These are phyloP conservation scores for Adrianichthys oophorus DNA, from an alignment of 2,797 vertebrate genomes.

Conservation along the genomic window DNA sequence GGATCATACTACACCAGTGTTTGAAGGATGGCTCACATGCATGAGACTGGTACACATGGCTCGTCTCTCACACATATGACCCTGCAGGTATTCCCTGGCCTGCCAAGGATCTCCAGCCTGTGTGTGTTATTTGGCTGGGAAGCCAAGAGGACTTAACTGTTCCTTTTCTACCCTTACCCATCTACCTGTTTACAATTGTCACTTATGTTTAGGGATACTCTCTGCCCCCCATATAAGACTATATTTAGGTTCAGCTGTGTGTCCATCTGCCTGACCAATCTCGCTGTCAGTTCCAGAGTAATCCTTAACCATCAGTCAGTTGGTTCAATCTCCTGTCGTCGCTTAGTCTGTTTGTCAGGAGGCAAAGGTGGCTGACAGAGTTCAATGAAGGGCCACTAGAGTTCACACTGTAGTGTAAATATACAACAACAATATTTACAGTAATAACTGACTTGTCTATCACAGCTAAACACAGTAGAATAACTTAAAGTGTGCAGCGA, in stretches of 20 bases:
- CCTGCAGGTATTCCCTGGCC: conserved; percentile 16
- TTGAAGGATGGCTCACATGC: conserved; percentile 45
- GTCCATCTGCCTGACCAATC: conserved; percentile 33
- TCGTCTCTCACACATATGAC: neutral
- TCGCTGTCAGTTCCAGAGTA: conserved; percentile 40
- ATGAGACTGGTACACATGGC: conserved; percentile 10
- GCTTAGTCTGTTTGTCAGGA: conserved; percentile 34
- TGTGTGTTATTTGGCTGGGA: conserved; percentile 12
- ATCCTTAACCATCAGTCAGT: conserved; percentile 34
- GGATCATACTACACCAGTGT: conserved; percentile 27
- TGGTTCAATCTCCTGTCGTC: conserved; percentile 32
- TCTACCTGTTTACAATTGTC: conserved; percentile 36
- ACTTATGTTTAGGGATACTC: conserved; percentile 30
- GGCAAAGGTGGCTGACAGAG: conserved; percentile 11
- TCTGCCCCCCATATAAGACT: conserved; percentile 42
- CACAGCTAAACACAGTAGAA: neutral
- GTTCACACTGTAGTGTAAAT: conserved; percentile 9
- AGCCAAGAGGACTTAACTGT: conserved; percentile 43
- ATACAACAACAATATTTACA: conserved; percentile 7
- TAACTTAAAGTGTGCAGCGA: neutral
- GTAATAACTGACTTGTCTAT: conserved; percentile 12
- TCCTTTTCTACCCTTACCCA: conserved; percentile 26
- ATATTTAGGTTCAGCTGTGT: conserved; percentile 44
- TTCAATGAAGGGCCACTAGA: neutral
- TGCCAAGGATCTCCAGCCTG: conserved; percentile 4